Base-by-base conservation (phyloP, 2,888 invertebrate genomes). In the Cephonodes hylas region DNA sequence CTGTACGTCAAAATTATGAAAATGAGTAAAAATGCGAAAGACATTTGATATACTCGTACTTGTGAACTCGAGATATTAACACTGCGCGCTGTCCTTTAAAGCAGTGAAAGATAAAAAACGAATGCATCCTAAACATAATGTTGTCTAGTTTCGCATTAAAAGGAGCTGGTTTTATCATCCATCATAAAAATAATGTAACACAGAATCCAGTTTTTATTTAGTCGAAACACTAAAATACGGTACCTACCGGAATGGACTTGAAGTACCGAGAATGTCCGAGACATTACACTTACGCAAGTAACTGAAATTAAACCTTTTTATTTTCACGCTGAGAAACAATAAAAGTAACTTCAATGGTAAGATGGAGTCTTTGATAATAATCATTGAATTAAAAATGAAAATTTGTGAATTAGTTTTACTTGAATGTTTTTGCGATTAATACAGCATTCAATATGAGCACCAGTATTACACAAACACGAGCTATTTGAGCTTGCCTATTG, bases 161-260 rank as follows among this genome's bases (percentile, higher is more conserved):
- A 42, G 27, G 42, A 25, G 8, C 27, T 20, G 10, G 38, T 53
- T 15, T 60, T 60, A 60, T 60, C 48, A 42, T 42, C 25, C 53
- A 53, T 60, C 60, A 53, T 53, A 53, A 53, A 60, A 48, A 60
- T 53, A 53, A 60, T 60, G 48, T 42, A 53, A 42, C 42, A 42
- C 42, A 34, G 58, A 53, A 60, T 53, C 60, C 48, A 38, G 60
- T 60, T 60, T 60, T 42, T 42, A 25, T 53, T 53, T 60, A 60
- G 38, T 42, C 42, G 42, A n/a, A 60, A 42, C 48, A 46, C 58
- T 62, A 48, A 62, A 62, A 58, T 57, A 61, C 61, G 44, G 61
- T 61, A 57, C 38, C 23, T 56, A 45, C 34, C 46, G 38, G 46
- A 58, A 45, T 22, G 31, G 25, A 10, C 48, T 22, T 53, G 53